Evolutionary conservation across 1,140 invertebrate genomes (phyloP), one percentile per base, ranked within the genome.

Genomic region (Sinella curviseta): DNA sequence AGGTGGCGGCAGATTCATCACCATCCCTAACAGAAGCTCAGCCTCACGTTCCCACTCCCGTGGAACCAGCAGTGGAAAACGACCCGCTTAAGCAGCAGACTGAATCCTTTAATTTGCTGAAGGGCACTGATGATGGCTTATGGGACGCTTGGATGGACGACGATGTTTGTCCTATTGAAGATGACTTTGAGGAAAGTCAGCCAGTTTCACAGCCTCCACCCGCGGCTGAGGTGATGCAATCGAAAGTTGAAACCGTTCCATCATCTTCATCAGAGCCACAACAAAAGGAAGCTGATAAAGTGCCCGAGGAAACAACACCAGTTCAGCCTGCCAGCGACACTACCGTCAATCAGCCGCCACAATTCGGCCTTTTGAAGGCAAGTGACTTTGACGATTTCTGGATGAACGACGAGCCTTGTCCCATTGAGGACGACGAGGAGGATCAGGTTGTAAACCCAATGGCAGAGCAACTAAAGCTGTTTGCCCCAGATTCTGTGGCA

Each of bases 341-440:
- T n/a, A 48, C 20, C 20, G 20, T 48, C 39, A 48, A 20, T 48
- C n/a, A n/a, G n/a, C n/a, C n/a, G 24, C 57, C 57, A 16, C 12
- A 12, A 60, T 70, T 70, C 24, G 31, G 65, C 31, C 31, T 30
- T 24, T n/a, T 70, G n/a, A 70, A 70, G 31, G 12, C 83, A 34
- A 87, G 90, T 78, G 85, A 87, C 77, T 86, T 88, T 17, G 86
- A 86, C 34, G 87, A 86, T 78, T 82, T 86, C 14, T 90, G 88
- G 86, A 87, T 90, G 85, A 85, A 86, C 85, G 86, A 89, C 73
- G 79, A 90, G 55, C 89, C 90, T 80, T 87, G 89, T 82, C 87
- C 88, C 39, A 30, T 70, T 16, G 26, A 30, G 2, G 65, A 88
- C 90, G 79, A 84, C 12, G 65, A 70, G 31, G 30, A 26, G 2